Base-by-base conservation (phyloP, 1,140 invertebrate genomes). In the Tetramorium alpestre region DNA sequence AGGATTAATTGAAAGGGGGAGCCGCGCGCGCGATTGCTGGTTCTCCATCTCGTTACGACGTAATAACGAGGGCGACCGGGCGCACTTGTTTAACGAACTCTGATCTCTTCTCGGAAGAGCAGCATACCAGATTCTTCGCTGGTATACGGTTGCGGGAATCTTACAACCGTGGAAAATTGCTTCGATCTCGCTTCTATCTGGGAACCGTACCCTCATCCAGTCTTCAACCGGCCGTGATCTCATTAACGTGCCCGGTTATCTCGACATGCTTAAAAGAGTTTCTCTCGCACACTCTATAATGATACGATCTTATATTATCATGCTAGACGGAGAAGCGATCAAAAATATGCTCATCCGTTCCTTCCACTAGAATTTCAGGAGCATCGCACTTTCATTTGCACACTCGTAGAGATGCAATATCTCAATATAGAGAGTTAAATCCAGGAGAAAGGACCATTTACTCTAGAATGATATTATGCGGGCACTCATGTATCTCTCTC, bases 31-130 rank as follows among this genome's bases (percentile, higher is more conserved):
- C 16, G 60, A 47, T 54, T 82, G 51, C 47, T n/a, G 51, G 13
- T 85, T 85, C 54, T 89, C 84, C 44, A 76, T 72, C 72, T 81
- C 82, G 90, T 78, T 81, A 85, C 62, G 38, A 33, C 18, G 51
- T 13, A 62, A 84, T 89, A 72, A 60, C 86, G 56, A 73, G 70
- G 65, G 54, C 87, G 85, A 92, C 86, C 49, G 56, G 84, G 89
- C 90, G 91, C 62, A 88, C 84, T 88, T 90, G 86, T 92, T 92
- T 92, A 92, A 92, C 91, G 91, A 92, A 89, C 85, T 82, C 28
- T 72, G 69, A 84, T 84, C 41, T 75, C 56, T 49, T 38, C 13
- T 47, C 18, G 33, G 62, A 73, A 1, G 33, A 69, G 13, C 49
- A 60, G 22, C 77, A 60, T 4, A 33, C 75, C 44, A 51, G 47